Percentiles rank a stretch among this genome's conserved stretches.
phyloP scores from a whole-genome alignment of 35 echinoderm and acorn worm genomes.

The Strongylocentrotus purpuratus region DNA sequence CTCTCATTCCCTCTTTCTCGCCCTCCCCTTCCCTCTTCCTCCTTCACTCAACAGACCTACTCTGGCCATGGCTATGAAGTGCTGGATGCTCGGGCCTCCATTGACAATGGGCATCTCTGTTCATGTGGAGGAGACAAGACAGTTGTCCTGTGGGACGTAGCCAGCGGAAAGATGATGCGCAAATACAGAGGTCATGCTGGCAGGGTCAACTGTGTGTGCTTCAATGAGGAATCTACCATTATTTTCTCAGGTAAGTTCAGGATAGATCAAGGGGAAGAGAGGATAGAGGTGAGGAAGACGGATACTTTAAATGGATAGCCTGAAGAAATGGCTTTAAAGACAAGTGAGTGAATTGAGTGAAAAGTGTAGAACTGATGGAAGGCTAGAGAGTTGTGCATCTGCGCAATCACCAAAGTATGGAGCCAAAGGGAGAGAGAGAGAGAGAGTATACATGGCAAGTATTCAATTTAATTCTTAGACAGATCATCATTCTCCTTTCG shows the following conservation, averaged over 20 bases:
- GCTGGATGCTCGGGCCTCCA: slow-evolving; percentile 80
- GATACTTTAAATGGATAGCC: no score
- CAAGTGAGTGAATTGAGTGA: no score
- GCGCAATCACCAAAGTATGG: no score
- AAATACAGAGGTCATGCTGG: slow-evolving; percentile 94
- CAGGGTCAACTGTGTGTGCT: slow-evolving; percentile 91
- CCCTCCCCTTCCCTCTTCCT: not conserved
- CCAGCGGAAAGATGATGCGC: slow-evolving; percentile 64
- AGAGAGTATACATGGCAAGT: no score
- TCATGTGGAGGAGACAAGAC: slow-evolving; percentile 93
- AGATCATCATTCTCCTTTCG: no score
- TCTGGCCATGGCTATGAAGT: slow-evolving; percentile 92
- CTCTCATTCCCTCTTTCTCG: not conserved
- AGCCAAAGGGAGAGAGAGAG: no score
- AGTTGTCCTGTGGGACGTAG: slow-evolving; percentile 88
- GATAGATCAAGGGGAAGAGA: no score
- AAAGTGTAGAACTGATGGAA: no score
- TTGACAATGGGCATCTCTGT: slow-evolving; percentile 84
- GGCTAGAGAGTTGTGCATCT: no score
- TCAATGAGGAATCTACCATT: slow-evolving; percentile 96
- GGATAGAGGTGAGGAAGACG: no score
- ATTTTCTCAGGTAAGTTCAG: slow-evolving; percentile 82
- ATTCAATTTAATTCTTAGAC: no score
- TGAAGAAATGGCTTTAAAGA: no score
- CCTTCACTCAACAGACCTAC: slow-evolving; percentile 44